Percentiles rank a stretch among this genome's conserved stretches.
Conservation (phyloP, 2,797 vertebrate genomes). For the Mycteria americana region DNA sequence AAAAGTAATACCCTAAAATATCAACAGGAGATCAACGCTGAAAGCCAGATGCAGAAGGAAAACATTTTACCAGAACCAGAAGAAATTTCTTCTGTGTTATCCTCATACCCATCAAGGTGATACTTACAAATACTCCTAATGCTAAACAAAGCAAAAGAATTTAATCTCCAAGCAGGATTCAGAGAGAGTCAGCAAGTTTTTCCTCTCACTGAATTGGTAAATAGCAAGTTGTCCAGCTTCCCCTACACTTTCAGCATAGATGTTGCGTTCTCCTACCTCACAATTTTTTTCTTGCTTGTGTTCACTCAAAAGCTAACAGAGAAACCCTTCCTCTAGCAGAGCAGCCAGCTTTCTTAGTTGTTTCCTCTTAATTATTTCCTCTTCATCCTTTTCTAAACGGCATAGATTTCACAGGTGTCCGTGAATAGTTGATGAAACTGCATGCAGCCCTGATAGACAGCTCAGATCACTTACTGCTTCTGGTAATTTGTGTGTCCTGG, state of each 20-base stretch:
- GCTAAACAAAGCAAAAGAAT: background rate
- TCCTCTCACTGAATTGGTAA: background rate
- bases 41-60: background rate
- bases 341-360: background rate
- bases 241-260: background rate
- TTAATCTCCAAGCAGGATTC: background rate
- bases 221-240: background rate
- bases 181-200: background rate
- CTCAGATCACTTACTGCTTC: background rate
- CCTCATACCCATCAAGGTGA: background rate
- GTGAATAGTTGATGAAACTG: background rate
- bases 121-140: background rate
- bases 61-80: background rate
- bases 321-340: background rate
- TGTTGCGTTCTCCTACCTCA: background rate
- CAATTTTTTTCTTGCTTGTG: background rate
- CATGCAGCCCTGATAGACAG: fast-evolving
- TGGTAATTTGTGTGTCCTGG: background rate
- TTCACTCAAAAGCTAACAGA: background rate
- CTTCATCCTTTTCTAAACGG: background rate
- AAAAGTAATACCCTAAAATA: background rate
- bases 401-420: background rate
- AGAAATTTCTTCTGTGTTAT: background rate
- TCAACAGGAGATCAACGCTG: background rate
- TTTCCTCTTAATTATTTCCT: background rate